These are phyloP conservation scores for Zosterops borbonicus DNA, from an alignment of 2,113 vertebrate genomes.

Conservation along the genomic window DNA sequence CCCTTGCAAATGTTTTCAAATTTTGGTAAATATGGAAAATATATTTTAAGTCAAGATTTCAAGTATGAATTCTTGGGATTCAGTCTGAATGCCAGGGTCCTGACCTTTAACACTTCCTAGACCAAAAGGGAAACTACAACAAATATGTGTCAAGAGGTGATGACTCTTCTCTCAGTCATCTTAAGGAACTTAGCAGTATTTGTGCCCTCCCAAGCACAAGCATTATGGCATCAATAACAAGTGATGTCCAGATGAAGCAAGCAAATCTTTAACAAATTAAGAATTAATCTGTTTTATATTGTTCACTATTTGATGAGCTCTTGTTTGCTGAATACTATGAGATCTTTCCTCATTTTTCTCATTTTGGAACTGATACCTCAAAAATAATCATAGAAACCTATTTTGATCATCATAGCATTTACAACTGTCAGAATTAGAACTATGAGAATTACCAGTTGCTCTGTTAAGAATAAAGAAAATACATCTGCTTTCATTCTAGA, in stretches of 20 bases:
- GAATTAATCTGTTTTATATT: not conserved
- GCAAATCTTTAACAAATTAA: slow-evolving; percentile 33
- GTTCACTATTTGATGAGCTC: not conserved
- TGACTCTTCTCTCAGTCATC: slow-evolving; percentile 25
- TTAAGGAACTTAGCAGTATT: not conserved
- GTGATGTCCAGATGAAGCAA: not conserved
- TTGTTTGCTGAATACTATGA: not conserved
- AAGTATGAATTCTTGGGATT: slow-evolving; percentile 29
- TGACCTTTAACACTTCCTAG: slow-evolving; percentile 52
- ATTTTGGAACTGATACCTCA: not conserved
- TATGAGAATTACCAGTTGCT: not conserved
- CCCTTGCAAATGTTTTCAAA: not conserved
- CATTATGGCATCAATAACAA: not conserved
- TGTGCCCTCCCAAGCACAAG: not conserved
- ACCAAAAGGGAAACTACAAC: slow-evolving; percentile 51
- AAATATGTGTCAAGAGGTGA: slow-evolving; percentile 60
- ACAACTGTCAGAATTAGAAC: not conserved
- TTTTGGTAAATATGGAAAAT: not conserved
- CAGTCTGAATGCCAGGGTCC: slow-evolving; percentile 14
- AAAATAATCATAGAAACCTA: not conserved
- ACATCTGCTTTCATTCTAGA: not conserved
- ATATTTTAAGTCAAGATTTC: not conserved
- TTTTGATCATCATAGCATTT: not conserved
- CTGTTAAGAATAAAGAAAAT: not conserved
- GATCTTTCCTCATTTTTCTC: not conserved